Conservation (phyloP, 2,888 invertebrate genomes). For the Cerastis rubricosa region DNA sequence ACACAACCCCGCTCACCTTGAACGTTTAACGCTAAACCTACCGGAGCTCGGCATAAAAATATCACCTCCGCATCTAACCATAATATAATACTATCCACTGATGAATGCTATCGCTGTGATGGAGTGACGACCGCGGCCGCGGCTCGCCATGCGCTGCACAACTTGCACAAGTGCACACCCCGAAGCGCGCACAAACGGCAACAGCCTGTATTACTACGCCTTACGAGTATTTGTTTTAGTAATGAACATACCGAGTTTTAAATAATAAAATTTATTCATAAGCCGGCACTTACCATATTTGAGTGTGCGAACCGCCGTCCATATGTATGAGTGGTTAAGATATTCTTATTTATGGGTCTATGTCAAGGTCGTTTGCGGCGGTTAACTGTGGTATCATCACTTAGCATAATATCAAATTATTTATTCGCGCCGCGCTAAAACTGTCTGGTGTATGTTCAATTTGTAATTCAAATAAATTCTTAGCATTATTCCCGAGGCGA, state of each 20-base stretch:
- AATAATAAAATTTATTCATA: constrained; percentile 91
- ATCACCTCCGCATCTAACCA: constrained; percentile 69
- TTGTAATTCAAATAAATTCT: constrained; percentile 90
- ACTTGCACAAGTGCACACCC: constrained; percentile 3
- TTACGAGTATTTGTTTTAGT: constrained; percentile 91
- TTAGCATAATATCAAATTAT: constrained; percentile 91
- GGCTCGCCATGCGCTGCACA: background rate
- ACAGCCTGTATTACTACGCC: constrained; percentile 89
- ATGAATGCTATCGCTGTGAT: constrained; percentile 16
- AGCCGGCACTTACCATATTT: constrained; percentile 90
- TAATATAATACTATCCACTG: constrained; percentile 34
- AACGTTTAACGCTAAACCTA: constrained; percentile 80
- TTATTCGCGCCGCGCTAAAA: constrained; percentile 89
- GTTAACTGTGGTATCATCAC: constrained; percentile 85
- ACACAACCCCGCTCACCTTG: constrained; percentile 86
- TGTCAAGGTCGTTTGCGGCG: constrained; percentile 87
- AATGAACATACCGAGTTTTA: constrained; percentile 90
- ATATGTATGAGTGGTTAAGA: constrained; percentile 90
- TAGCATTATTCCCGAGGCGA: constrained; percentile 80
- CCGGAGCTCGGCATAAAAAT: constrained; percentile 74
- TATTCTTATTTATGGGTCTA: constrained; percentile 90
- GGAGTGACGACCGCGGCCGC: background rate
- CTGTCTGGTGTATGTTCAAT: constrained; percentile 86
- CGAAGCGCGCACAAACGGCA: constrained; percentile 67
- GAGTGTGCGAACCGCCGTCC: constrained; percentile 88